Percentiles rank a stretch among this genome's conserved stretches.
phyloP scores from a whole-genome alignment of 1,140 invertebrate genomes.

The Hydropsyche tenuis region DNA sequence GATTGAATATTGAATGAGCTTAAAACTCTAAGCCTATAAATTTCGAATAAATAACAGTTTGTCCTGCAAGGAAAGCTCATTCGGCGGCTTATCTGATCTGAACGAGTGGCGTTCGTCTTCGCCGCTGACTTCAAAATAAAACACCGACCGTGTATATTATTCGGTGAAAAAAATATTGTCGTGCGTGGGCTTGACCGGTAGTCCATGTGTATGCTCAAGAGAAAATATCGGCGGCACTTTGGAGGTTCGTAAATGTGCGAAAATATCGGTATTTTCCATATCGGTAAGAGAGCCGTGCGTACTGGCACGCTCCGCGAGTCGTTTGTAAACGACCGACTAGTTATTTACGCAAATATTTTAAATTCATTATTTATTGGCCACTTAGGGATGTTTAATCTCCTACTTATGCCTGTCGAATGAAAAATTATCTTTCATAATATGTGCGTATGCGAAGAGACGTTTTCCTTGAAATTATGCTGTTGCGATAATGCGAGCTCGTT shows the following conservation, averaged over 20 bases:
- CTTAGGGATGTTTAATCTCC: constrained; percentile 14
- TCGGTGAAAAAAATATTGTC: neutral
- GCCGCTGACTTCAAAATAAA: neutral
- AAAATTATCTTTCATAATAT: constrained; percentile 22
- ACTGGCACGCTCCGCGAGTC: too few relatives aligned
- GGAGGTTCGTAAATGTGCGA: neutral
- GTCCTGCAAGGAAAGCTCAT: neutral
- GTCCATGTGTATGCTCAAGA: neutral
- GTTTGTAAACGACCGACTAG: too few relatives aligned
- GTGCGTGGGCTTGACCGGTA: too few relatives aligned
- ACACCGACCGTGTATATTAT: neutral
- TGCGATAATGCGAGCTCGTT: too few relatives aligned
- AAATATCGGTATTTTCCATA: too few relatives aligned
- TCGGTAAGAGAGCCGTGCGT: too few relatives aligned
- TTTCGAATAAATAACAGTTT: constrained; percentile 29
- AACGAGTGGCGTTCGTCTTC: neutral
- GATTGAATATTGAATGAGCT: constrained; percentile 34
- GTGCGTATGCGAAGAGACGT: neutral
- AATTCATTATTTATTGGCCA: constrained; percentile 12
- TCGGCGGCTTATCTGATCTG: constrained; percentile 14
- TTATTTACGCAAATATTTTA: constrained; percentile 9
- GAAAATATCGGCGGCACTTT: neutral
- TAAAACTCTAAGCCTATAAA: constrained; percentile 11
- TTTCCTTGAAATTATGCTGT: constrained; percentile 10
- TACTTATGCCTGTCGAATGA: constrained; percentile 11